These are phyloP conservation scores for Rutilus rutilus DNA, from an alignment of 2,113 vertebrate species.

Conservation along the genomic window DNA sequence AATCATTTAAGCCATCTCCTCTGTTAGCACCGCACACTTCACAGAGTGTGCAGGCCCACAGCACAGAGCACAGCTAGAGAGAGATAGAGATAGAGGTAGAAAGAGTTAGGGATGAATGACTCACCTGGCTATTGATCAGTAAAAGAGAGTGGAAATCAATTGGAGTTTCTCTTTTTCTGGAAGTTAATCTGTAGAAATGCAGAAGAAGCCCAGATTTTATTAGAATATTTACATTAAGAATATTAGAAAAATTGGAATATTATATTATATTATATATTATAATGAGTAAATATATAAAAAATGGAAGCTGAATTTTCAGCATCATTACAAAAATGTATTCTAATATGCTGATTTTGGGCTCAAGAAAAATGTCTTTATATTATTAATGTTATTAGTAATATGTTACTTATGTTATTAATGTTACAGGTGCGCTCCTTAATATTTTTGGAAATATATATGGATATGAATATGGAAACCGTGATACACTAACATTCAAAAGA, in stretches of 20 bases:
- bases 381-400: too few relatives aligned
- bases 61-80: background rate
- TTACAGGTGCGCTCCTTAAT: too few relatives aligned
- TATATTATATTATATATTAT: background rate
- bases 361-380: too few relatives aligned
- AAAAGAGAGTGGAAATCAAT: background rate
- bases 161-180: background rate
- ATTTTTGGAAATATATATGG: too few relatives aligned
- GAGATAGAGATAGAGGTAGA: background rate
- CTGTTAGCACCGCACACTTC: slow-evolving; percentile 15
- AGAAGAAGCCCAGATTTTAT: background rate
- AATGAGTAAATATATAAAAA: too few relatives aligned
- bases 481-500: too few relatives aligned
- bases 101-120: background rate
- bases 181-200: background rate
- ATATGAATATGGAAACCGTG: too few relatives aligned
- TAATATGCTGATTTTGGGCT: too few relatives aligned
- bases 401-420: too few relatives aligned
- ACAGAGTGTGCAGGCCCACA: background rate
- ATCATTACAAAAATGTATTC: too few relatives aligned
- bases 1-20: slow-evolving; percentile 34
- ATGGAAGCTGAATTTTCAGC: too few relatives aligned
- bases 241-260: background rate
- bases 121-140: background rate
- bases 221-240: background rate